Percentiles rank a stretch among this genome's conserved stretches.
Evolutionary conservation across 1,140 invertebrate species (phyloP).

Genomic region (Pogonus chalceus): DNA sequence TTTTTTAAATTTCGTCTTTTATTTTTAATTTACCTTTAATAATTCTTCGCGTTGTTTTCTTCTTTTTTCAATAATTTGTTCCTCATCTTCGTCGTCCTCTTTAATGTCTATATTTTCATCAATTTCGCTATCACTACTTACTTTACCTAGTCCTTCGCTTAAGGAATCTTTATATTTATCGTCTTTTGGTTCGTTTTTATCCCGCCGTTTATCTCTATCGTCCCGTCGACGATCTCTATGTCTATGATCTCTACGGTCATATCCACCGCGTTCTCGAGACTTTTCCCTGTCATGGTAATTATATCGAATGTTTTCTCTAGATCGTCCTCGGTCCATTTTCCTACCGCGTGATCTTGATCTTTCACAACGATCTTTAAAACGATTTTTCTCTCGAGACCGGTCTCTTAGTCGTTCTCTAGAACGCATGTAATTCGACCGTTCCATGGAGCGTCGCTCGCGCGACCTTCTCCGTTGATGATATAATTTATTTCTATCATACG

Average conservation of each 20-base stretch:
- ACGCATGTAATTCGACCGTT: constrained; percentile 25
- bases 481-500: constrained; percentile 29
- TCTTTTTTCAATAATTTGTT: constrained; percentile 83
- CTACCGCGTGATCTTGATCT: constrained; percentile 29
- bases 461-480: constrained; percentile 20
- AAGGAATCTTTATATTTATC: constrained; percentile 72
- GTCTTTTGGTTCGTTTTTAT: constrained; percentile 34
- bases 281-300: constrained; percentile 5
- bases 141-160: constrained; percentile 66
- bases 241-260: constrained; percentile 16
- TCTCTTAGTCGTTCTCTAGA: constrained; percentile 24
- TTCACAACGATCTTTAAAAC: constrained; percentile 27
- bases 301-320: constrained; percentile 14
- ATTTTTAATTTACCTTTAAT: constrained; percentile 52
- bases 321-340: constrained; percentile 29
- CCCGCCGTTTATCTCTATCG: constrained; percentile 36
- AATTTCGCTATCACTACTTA: constrained; percentile 48
- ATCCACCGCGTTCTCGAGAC: constrained; percentile 24
- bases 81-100: constrained; percentile 90
- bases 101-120: constrained; percentile 66
- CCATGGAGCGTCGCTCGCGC: constrained; percentile 19
- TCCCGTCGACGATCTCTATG: constrained; percentile 20
- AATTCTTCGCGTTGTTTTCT: constrained; percentile 84
- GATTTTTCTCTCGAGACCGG: constrained; percentile 21
- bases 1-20: neutral